Conservation (phyloP, 2,888 invertebrate species). For the Sesia bembeciformis region DNA sequence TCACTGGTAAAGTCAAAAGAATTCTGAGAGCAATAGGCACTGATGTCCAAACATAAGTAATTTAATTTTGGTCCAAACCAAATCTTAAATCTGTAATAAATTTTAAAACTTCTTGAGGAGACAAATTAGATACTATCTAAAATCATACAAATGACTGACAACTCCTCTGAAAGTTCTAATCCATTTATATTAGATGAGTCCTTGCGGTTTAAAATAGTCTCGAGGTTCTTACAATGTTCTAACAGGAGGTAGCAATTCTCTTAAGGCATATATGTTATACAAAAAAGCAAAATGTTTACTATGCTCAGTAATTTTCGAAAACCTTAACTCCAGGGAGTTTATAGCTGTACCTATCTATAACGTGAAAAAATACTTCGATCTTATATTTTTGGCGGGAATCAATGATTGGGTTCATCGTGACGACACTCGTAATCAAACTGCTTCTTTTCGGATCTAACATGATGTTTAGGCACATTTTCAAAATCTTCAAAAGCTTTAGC, state of each 20-base stretch:
- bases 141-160: constrained; percentile 1
- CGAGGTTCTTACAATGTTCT: neutral
- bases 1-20: neutral
- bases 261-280: constrained; percentile 1
- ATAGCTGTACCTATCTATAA: neutral
- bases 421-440: constrained; percentile 2
- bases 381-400: constrained; percentile 3
- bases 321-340: constrained; percentile 1
- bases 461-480: constrained; percentile 1
- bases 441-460: constrained; percentile 2
- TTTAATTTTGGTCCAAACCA: no score
- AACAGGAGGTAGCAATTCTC: neutral
- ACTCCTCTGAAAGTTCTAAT: no score
- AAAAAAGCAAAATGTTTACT: constrained; percentile 3
- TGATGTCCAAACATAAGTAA: no score
- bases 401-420: constrained; percentile 4
- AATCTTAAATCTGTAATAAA: neutral
- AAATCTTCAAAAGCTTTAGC: constrained; percentile 1
- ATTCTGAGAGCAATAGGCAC: neutral
- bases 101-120: neutral
- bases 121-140: constrained; percentile 3
- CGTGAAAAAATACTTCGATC: constrained; percentile 5
- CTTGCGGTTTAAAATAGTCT: constrained; percentile 2
- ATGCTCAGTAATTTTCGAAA: constrained; percentile 3
- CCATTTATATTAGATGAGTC: neutral